A percentile compares a stretch with the other conserved stretches of the same genome.
These are phyloP conservation scores for Mionectes macconnelli DNA, from an alignment of 2,113 vertebrate genomes.

Conservation along the genomic window DNA sequence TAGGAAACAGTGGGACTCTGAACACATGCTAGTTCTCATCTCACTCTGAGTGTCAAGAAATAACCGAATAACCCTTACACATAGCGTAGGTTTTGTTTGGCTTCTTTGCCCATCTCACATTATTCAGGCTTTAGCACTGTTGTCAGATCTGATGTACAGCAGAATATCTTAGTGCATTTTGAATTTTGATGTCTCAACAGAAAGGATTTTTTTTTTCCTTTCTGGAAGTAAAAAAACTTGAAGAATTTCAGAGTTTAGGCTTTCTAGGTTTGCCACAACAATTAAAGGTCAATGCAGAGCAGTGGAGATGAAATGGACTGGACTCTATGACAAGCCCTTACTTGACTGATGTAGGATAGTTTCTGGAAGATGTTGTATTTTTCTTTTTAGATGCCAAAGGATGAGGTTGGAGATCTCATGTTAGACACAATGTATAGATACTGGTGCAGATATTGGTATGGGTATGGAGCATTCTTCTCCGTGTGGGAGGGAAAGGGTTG, in stretches of 20 bases:
- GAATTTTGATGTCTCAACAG: conserved; percentile 3
- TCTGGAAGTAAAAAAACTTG: not conserved
- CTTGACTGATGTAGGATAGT: not conserved
- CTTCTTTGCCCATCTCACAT: not conserved
- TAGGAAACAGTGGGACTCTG: not conserved
- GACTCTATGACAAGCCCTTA: not conserved
- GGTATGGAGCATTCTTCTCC: not conserved
- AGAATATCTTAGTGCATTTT: not conserved
- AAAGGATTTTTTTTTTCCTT: not conserved
- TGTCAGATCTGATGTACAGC: not conserved
- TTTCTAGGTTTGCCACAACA: not conserved
- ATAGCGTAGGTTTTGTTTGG: not conserved
- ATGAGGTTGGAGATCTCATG: not conserved
- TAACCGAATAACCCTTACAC: not conserved
- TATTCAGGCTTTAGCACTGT: conserved; percentile 10
- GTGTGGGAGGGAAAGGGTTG: not conserved
- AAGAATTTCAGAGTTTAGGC: not conserved
- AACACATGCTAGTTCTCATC: not conserved
- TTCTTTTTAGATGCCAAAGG: not conserved
- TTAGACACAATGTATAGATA: not conserved
- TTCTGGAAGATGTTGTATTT: not conserved
- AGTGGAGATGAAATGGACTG: not conserved
- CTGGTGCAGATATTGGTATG: not conserved
- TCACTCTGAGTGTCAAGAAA: not conserved
- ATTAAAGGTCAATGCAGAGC: not conserved